phyloP scores from a whole-genome alignment of 1,140 invertebrate genomes.

The Sipha flava region DNA sequence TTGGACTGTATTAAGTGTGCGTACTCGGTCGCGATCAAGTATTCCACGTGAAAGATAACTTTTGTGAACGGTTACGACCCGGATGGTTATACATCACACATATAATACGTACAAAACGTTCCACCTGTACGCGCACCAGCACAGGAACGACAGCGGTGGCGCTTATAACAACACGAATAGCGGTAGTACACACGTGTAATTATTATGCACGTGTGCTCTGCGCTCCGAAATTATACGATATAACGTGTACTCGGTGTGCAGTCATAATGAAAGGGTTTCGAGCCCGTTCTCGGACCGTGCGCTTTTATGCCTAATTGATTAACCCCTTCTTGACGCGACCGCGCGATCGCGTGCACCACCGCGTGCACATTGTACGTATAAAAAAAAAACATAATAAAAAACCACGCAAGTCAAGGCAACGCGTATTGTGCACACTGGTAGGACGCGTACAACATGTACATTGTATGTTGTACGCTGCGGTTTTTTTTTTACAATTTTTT shows the following conservation, averaged over 20 bases:
- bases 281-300: not conserved
- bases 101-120: not conserved
- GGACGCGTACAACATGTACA: too few species aligned
- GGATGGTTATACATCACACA: too few species aligned
- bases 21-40: too few species aligned
- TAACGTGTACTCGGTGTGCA: not conserved
- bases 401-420: too few species aligned
- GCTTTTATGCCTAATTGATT: constrained; percentile 9
- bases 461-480: not conserved
- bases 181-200: not conserved
- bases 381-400: too few species aligned
- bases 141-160: not conserved
- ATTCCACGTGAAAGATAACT: too few species aligned
- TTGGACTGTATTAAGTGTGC: too few species aligned
- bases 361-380: too few species aligned
- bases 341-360: not conserved
- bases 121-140: not conserved
- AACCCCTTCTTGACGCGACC: constrained; percentile 18
- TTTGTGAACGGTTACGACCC: too few species aligned
- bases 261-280: not conserved
- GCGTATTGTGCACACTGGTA: too few species aligned
- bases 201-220: not conserved
- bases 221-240: too few species aligned
- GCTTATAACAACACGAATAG: not conserved
- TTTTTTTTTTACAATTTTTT: not conserved